Evolutionary conservation across 2,797 vertebrate genomes (phyloP).

Genomic region (Anguilla megastoma): DNA sequence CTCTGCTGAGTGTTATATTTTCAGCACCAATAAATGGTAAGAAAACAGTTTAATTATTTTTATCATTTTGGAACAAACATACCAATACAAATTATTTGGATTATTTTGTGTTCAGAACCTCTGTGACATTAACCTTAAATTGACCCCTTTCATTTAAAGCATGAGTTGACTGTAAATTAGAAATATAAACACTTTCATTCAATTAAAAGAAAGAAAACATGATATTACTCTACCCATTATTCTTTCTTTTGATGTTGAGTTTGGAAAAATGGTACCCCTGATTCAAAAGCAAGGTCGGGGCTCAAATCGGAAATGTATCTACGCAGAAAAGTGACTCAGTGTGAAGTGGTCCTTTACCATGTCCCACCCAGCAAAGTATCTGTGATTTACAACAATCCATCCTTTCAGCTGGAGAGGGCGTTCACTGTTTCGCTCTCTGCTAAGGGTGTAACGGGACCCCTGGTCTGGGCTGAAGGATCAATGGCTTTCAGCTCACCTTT

Average conservation of each 20-base stretch:
- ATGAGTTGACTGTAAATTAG: background rate
- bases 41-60: constrained; percentile 16
- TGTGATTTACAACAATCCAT: background rate
- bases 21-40: constrained; percentile 59
- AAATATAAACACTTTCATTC: background rate
- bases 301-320: background rate
- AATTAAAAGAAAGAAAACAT: background rate
- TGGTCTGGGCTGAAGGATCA: background rate
- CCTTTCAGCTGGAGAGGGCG: background rate
- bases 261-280: background rate
- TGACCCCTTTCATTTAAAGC: background rate
- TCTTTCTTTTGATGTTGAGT: background rate
- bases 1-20: constrained; percentile 43
- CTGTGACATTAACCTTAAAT: background rate
- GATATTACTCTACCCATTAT: background rate
- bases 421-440: background rate
- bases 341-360: background rate
- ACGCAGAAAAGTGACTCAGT: background rate
- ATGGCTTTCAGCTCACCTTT: constrained; percentile 22
- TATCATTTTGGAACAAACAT: background rate
- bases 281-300: background rate
- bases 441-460: constrained; percentile 18
- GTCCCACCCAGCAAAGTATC: background rate
- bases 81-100: background rate
- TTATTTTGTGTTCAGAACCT: background rate